These are phyloP conservation scores for Spheniscus humboldti DNA, from an alignment of 2,797 vertebrate species.

Conservation along the genomic window DNA sequence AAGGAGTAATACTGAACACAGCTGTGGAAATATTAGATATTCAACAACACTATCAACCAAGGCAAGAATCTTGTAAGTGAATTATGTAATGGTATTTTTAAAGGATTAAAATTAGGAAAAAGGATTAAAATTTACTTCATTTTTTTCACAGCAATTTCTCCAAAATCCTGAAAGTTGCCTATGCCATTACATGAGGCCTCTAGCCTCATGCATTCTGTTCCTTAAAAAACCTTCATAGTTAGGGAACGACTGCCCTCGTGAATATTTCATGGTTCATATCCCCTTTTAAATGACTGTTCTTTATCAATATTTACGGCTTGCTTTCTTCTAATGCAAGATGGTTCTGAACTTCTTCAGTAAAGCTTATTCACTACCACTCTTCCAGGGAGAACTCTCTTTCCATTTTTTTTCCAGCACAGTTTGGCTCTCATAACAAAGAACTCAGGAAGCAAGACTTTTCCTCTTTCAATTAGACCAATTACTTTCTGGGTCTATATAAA, in stretches of 20 bases:
- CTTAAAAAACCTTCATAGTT: background rate
- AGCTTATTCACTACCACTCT: background rate
- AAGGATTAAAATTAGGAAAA: constrained; percentile 35
- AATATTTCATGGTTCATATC: background rate
- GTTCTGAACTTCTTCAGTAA: background rate
- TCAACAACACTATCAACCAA: constrained; percentile 40
- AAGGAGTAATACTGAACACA: constrained; percentile 59
- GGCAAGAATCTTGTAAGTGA: constrained; percentile 14
- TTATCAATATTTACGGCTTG: background rate
- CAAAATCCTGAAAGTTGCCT: background rate
- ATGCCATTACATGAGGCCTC: background rate
- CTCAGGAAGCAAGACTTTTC: background rate
- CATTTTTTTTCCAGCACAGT: background rate
- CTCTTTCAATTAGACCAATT: constrained; percentile 25
- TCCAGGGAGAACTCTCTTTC: background rate
- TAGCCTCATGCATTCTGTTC: background rate
- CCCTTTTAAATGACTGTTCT: background rate
- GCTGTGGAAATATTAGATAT: constrained; percentile 60
- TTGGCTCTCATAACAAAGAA: background rate
- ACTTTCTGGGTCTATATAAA: background rate
- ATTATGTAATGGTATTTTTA: constrained; percentile 42
- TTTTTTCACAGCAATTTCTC: background rate
- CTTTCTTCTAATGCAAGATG: background rate
- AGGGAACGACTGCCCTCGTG: background rate
- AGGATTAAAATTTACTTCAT: background rate